Conservation (phyloP, 1,140 invertebrate genomes). For the Aphelenchoides fujianensis region DNA sequence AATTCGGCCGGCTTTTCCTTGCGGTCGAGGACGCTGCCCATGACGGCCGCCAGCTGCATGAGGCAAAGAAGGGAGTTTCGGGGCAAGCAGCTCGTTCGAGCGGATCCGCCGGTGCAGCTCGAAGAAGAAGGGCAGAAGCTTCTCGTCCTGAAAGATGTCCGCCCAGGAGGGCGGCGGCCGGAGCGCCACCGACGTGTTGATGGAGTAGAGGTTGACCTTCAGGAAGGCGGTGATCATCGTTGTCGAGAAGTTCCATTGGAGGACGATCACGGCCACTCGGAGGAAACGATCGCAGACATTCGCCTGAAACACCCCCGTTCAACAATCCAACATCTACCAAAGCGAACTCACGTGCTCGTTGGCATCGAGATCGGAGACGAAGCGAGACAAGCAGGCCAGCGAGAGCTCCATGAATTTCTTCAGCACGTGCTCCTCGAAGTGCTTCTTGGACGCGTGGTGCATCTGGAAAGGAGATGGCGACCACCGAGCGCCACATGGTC, state of each 20-base stretch:
- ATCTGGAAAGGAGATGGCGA: neutral
- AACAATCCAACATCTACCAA: neutral
- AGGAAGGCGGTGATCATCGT: slow-evolving; percentile 11
- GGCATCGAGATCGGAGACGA: neutral
- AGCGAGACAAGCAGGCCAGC: slow-evolving; percentile 2
- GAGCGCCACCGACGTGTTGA: slow-evolving; percentile 12
- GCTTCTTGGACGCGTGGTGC: slow-evolving; percentile 14
- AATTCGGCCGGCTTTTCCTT: neutral
- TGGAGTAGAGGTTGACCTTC: neutral
- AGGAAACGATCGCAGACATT: slow-evolving; percentile 17
- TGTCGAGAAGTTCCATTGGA: slow-evolving; percentile 20
- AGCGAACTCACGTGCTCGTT: neutral
- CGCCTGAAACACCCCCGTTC: neutral
- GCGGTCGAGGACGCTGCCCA: slow-evolving; percentile 14
- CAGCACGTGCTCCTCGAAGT: slow-evolving; percentile 11
- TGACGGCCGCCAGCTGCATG: slow-evolving; percentile 4
- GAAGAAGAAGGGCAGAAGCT: slow-evolving; percentile 22
- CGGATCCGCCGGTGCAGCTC: slow-evolving; percentile 3
- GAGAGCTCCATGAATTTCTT: slow-evolving; percentile 19
- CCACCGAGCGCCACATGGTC: slow-evolving; percentile 6
- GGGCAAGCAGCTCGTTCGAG: neutral
- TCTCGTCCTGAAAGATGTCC: slow-evolving; percentile 10
- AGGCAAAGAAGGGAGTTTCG: slow-evolving; percentile 1
- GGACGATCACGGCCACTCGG: slow-evolving; percentile 5
- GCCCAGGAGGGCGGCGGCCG: slow-evolving; percentile 17